Percentiles rank a stretch among this genome's conserved stretches.
phyloP scores from a whole-genome alignment of 1,140 invertebrate genomes.

The Lanistes nyassanus region DNA sequence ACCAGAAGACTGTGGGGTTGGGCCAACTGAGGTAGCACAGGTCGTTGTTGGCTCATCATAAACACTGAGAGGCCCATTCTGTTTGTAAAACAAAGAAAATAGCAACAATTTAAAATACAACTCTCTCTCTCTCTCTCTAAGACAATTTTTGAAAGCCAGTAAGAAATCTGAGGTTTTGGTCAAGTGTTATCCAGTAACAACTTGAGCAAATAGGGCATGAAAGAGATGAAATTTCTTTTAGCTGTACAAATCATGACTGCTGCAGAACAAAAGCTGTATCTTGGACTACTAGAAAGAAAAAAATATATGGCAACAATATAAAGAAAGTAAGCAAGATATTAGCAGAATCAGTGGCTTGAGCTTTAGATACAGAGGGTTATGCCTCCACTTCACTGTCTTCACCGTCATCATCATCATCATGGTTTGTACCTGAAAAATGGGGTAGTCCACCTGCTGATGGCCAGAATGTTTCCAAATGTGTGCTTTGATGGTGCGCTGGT shows the following conservation, averaged over 20 bases:
- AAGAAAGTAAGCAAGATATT: not conserved
- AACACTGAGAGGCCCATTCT: slow-evolving; percentile 63
- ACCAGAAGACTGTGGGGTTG: not conserved
- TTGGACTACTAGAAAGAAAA: not conserved
- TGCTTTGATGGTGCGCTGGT: slow-evolving; percentile 66
- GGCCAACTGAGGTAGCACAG: not conserved
- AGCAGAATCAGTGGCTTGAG: no score
- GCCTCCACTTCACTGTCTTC: no score
- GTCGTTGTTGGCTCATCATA: slow-evolving; percentile 47
- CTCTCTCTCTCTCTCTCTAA: no score
- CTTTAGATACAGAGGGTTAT: no score
- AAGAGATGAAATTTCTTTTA: no score
- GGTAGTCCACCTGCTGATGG: slow-evolving; percentile 63
- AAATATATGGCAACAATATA: not conserved
- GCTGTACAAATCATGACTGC: no score
- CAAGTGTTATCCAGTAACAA: no score
- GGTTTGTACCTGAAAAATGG: slow-evolving; percentile 63
- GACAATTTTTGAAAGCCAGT: no score
- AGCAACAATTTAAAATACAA: no score
- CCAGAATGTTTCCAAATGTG: slow-evolving; percentile 67
- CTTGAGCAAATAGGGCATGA: no score
- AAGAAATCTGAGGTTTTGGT: no score
- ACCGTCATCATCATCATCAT: no score
- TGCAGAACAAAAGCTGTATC: not conserved
- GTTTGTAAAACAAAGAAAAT: not conserved